Percentiles rank a stretch among this genome's conserved stretches.
phyloP scores from a whole-genome alignment of 1,140 invertebrate species.

The Heterodera carotae region DNA sequence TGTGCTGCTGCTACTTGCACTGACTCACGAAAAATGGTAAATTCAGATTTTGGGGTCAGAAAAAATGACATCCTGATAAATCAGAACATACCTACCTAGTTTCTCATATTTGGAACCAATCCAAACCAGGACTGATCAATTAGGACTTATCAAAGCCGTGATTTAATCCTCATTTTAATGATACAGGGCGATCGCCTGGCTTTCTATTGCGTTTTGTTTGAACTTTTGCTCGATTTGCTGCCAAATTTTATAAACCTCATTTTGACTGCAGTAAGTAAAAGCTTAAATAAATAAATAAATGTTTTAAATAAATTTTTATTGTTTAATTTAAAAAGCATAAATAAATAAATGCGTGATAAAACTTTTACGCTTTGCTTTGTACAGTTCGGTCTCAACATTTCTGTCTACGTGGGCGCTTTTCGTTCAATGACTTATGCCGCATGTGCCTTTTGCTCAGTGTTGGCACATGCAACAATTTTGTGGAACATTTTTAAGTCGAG shows the following conservation, averaged over 20 bases:
- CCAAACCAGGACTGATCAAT: no score
- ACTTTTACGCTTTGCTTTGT: no score
- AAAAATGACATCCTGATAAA: no score
- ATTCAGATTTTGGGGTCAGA: no score
- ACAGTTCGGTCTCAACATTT: constrained; percentile 29
- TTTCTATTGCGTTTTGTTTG: constrained; percentile 29
- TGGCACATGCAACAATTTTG: constrained; percentile 29
- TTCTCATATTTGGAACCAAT: no score
- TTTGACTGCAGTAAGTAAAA: constrained; percentile 19
- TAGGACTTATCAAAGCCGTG: no score
- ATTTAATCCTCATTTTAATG: no score
- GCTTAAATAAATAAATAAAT: not conserved
- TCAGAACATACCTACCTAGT: no score
- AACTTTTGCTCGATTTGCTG: constrained; percentile 32
- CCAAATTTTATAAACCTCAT: constrained; percentile 32
- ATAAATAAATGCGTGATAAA: no score
- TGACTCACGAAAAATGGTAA: constrained; percentile 22
- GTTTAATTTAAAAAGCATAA: no score
- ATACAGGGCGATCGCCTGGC: constrained; percentile 27
- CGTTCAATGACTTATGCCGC: constrained; percentile 29
- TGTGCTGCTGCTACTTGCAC: not conserved
- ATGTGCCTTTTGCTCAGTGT: constrained; percentile 5
- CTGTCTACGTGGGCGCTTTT: constrained; percentile 35
- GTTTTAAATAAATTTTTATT: not conserved
- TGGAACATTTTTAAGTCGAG: constrained; percentile 23